These are phyloP conservation scores for Castor canadensis DNA, from an alignment of 2,113 vertebrate species.

Conservation along the genomic window DNA sequence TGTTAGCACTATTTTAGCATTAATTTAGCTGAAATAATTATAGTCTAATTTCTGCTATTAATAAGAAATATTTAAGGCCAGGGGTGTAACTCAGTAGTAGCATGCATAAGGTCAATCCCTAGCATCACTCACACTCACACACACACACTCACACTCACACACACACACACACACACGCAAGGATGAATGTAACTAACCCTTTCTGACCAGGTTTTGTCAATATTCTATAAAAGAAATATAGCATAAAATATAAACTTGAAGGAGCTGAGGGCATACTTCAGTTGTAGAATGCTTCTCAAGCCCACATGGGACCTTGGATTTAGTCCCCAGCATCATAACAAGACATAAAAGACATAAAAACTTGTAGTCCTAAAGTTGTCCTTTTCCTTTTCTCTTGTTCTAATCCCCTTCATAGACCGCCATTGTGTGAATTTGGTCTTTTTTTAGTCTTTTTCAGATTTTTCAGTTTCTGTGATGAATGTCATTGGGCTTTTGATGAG, in stretches of 20 bases:
- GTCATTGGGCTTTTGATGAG: too few species aligned
- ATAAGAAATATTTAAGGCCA: neutral
- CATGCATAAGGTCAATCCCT: neutral
- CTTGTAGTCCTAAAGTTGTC: neutral
- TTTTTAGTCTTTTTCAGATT: too few species aligned
- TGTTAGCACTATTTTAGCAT: neutral
- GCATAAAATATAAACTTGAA: neutral
- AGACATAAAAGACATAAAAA: neutral
- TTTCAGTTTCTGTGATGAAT: too few species aligned
- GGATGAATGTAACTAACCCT: too few species aligned
- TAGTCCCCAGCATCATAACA: too few species aligned
- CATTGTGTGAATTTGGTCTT: neutral
- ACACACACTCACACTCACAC: too few species aligned
- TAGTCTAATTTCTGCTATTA: neutral
- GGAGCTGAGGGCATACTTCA: neutral
- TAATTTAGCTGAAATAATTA: neutral
- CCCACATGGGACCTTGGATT: too few species aligned
- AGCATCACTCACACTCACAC: too few species aligned
- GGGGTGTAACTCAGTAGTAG: neutral
- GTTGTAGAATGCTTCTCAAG: too few species aligned
- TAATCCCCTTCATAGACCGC: neutral
- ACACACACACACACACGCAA: too few species aligned
- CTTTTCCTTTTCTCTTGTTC: neutral
- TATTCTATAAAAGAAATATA: conserved; percentile 16
- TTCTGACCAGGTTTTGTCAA: neutral